Conservation (phyloP, 2,888 invertebrate species). For the Drosophila rubida region DNA sequence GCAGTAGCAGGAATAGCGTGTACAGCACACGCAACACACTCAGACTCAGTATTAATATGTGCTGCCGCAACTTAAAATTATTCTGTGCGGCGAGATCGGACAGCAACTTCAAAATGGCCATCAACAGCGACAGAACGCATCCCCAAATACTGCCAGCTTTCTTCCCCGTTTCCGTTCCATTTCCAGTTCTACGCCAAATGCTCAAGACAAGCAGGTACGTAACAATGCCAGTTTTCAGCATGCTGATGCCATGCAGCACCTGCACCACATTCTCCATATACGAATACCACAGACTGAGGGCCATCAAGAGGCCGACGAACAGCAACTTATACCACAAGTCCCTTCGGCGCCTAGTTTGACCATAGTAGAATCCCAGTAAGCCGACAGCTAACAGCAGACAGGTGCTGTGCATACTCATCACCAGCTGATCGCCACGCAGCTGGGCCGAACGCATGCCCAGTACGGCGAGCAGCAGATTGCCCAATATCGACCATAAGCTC, state of each 20-base stretch:
- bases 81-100: conserved; percentile 17
- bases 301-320: neutral
- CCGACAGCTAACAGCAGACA: conserved; percentile 5
- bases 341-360: neutral
- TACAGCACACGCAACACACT: neutral
- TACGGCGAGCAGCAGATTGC: conserved; percentile 1
- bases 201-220: conserved; percentile 1
- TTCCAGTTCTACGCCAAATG: neutral
- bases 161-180: neutral
- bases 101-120: conserved; percentile 14
- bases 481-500: conserved; percentile 4
- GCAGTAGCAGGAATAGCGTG: neutral
- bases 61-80: conserved; percentile 1
- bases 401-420: neutral
- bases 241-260: neutral
- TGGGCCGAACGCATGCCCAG: conserved; percentile 32
- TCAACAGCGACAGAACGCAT: conserved; percentile 7
- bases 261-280: neutral
- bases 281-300: conserved; percentile 13
- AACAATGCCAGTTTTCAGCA: conserved; percentile 5
- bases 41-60: conserved; percentile 18
- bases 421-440: neutral
- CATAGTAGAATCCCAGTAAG: neutral
- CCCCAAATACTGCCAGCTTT: conserved; percentile 15
- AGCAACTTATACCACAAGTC: neutral